These are phyloP conservation scores for Centropristis striata DNA, from an alignment of 2,113 vertebrate species.

Conservation along the genomic window DNA sequence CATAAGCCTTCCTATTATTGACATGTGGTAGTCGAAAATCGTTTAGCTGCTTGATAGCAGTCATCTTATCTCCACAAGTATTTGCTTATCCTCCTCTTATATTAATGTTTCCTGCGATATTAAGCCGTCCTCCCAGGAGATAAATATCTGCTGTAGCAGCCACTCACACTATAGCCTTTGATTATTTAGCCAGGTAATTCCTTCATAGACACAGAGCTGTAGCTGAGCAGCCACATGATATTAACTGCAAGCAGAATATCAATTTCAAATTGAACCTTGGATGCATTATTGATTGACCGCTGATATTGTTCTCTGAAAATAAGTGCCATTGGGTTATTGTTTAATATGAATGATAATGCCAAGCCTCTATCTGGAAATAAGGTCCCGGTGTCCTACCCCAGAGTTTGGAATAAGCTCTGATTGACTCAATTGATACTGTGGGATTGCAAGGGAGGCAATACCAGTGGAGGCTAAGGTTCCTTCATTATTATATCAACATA, in stretches of 20 bases:
- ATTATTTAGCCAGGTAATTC: slow-evolving; percentile 97
- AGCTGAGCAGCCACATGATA: slow-evolving; percentile 90
- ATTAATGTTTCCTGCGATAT: slow-evolving; percentile 92
- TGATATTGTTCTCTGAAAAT: slow-evolving; percentile 95
- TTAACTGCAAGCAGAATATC: slow-evolving; percentile 95
- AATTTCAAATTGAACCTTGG: slow-evolving; percentile 95
- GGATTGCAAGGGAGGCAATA: slow-evolving; percentile 89
- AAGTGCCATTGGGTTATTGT: slow-evolving; percentile 97
- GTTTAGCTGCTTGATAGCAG: slow-evolving; percentile 98
- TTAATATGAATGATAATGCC: slow-evolving; percentile 98
- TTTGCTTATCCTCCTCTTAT: slow-evolving; percentile 96
- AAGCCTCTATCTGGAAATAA: slow-evolving; percentile 90
- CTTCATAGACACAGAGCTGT: slow-evolving; percentile 91
- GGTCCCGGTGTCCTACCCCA: slow-evolving; percentile 90
- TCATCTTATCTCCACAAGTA: slow-evolving; percentile 94
- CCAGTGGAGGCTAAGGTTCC: slow-evolving; percentile 63
- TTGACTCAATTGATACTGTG: slow-evolving; percentile 92
- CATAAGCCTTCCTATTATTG: slow-evolving; percentile 96
- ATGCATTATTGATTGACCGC: slow-evolving; percentile 98
- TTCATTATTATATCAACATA: slow-evolving; percentile 50
- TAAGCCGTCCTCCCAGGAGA: slow-evolving; percentile 94
- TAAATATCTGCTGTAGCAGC: slow-evolving; percentile 94
- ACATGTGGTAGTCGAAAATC: slow-evolving; percentile 95
- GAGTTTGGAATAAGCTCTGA: slow-evolving; percentile 94
- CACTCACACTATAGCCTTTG: slow-evolving; percentile 90